These are phyloP conservation scores for Willisornis vidua DNA, from an alignment of 2,113 vertebrate genomes.

Conservation along the genomic window DNA sequence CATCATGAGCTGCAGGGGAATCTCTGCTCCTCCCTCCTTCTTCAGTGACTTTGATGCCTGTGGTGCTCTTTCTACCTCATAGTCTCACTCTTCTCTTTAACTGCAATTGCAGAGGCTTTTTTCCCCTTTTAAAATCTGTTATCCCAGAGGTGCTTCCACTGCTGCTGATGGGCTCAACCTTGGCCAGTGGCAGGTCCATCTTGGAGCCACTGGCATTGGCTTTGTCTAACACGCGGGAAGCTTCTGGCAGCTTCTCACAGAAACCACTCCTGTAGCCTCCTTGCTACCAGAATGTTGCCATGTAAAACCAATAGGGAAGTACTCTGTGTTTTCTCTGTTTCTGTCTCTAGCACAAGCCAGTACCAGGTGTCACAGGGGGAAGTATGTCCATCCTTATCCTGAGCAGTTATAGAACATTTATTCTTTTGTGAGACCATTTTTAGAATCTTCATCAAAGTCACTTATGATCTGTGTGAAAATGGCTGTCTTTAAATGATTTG, in stretches of 20 bases:
- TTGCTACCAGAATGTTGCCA: not conserved
- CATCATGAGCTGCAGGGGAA: not conserved
- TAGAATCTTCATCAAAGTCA: not conserved
- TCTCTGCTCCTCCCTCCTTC: not conserved
- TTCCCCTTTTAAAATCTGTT: not conserved
- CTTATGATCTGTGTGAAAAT: not conserved
- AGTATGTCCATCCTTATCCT: not conserved
- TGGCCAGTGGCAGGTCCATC: not conserved
- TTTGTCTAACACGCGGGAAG: not conserved
- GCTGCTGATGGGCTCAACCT: not conserved
- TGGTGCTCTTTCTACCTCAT: not conserved
- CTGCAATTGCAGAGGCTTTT: not conserved
- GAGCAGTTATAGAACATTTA: not conserved
- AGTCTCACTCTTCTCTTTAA: not conserved
- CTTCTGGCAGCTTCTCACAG: not conserved
- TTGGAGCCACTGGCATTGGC: not conserved
- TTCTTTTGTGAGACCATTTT: not conserved
- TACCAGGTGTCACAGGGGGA: not conserved
- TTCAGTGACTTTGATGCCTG: too few relatives aligned
- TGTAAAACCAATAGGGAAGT: not conserved
- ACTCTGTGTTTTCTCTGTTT: not conserved
- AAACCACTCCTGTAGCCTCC: not conserved
- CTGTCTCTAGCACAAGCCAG: not conserved
- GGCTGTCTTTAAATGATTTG: not conserved
- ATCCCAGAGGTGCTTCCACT: not conserved